Evolutionary conservation across 2,113 vertebrate species (phyloP), one percentile per base, ranked within the genome.

Genomic region (Galeopterus variegatus): DNA sequence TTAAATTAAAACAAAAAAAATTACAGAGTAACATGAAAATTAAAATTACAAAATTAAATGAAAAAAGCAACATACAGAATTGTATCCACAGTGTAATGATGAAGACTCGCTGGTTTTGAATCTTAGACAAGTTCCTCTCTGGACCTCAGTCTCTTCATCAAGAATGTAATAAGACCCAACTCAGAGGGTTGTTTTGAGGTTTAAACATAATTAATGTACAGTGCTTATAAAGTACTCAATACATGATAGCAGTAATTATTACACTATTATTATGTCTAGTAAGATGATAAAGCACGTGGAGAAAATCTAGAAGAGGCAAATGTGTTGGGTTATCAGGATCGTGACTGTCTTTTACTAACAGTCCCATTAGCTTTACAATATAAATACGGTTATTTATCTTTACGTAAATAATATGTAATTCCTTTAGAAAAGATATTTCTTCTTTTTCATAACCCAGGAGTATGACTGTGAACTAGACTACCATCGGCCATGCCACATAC

Each of bases 401-500:
- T 56, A 90, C n/a, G 45, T 79, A 70, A 64, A 70, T 31, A 79
- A 73, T n/a, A 28, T 0, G 1, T 65, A 28, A 50, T 18, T 26
- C 18, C 12, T 70, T 69, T 19, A 62, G 60, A 52, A 77, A 95
- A 31, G 67, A 17, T 52, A 62, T 45, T 69, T 69, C 33, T 18
- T 36, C 56, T 62, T 33, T 70, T 95, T 60, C n/a, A 62, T 6
- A 26, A 33, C 8, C 13, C 54, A 8, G n/a, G 65, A 88, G n/a
- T 19, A 56, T 50, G 56, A 62, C 33, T 54, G 41, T 21, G 69
- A 56, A 56, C 23, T 15, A 13, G 19, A 58, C 23, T 4, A 69
- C 65, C 69, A 48, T 0, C 0, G 21, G 24, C 33, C 26, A 14
- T 8, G 41, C 86, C 41, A 14, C 6, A 17, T 0, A 13, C 50